Evolutionary conservation across 2,797 vertebrate species (phyloP), one percentile per base, ranked within the genome.

Genomic region (Dromococcyx pavoninus): DNA sequence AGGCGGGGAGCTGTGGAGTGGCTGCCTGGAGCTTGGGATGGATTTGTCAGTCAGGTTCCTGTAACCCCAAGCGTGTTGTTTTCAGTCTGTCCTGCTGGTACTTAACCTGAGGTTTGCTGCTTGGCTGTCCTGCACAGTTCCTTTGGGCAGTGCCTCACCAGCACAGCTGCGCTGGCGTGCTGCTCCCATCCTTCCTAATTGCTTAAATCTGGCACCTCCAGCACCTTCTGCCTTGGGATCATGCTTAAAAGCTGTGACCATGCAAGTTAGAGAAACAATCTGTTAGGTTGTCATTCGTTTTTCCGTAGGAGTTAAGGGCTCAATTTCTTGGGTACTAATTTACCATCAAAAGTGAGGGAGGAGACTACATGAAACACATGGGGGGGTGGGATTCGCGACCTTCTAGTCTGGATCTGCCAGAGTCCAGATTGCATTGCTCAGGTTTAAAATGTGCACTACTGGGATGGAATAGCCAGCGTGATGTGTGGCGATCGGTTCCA

Each of bases 401-500:
- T 46, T 32, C 37, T 64, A 57, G 46, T 5, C 37, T 33, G 76
- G n/a, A 9, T 78, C 28, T 66, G 58, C 32, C 56, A 8, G 64
- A 37, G 51, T 37, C 39, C 41, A 11, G 33, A 1, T 3, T 15
- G 11, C 23, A 2, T 17, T 88, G 37, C 37, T 53, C 46, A 17
- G 51, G 8, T 60, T 50, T 81, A 54, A 35, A 32, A 33, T 22
- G 21, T 1, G 3, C 81, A 4, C 4, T 9, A 0, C 0, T 3
- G 66, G 53, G 46, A 8, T 53, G 75, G 41, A 35, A 17, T 11
- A 13, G 67, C 28, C 13, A 3, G 79, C 10, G 69, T 1, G 3
- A 3, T 12, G 17, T 0, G 6, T n/a, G 44, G 43, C 0, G 0
- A 14, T 17, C 3, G 3, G 39, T 35, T 16, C 33, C 7, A 1